These are phyloP conservation scores for Leptinotarsa rubiginosa DNA, from an alignment of 2,888 invertebrate species.

Conservation along the genomic window DNA sequence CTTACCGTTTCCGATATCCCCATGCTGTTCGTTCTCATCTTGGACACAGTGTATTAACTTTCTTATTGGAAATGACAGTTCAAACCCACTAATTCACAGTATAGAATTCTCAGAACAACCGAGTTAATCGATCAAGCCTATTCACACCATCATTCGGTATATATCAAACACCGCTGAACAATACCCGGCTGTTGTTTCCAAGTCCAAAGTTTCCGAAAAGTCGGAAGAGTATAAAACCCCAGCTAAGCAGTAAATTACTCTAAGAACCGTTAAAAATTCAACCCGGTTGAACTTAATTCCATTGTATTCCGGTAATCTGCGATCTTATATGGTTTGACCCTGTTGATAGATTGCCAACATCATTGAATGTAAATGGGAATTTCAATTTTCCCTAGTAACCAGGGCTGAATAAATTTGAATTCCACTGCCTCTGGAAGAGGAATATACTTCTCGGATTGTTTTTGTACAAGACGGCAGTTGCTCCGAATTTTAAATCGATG, in stretches of 20 bases:
- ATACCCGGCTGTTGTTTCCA: background rate
- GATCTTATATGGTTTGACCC: slow-evolving; percentile 3
- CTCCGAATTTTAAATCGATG: background rate
- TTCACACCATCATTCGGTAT: background rate
- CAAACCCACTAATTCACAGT: too few species aligned
- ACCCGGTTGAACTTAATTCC: background rate
- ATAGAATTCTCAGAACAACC: too few species aligned
- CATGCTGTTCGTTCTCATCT: too few species aligned
- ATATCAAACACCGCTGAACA: background rate
- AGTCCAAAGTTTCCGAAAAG: background rate
- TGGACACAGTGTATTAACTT: too few species aligned
- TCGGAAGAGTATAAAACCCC: background rate
- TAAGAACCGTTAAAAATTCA: background rate
- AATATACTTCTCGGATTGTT: slow-evolving; percentile 8
- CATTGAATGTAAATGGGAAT: slow-evolving; percentile 10
- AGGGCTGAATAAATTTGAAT: slow-evolving; percentile 13
- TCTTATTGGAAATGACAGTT: too few species aligned
- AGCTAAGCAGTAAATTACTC: background rate
- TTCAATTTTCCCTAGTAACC: slow-evolving; percentile 6
- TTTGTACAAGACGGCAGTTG: background rate
- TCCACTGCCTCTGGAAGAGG: background rate
- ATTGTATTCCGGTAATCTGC: slow-evolving; percentile 2
- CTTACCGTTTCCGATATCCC: too few species aligned
- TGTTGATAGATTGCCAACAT: slow-evolving; percentile 3
- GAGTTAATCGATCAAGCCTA: too few species aligned